Evolutionary conservation across 1,140 invertebrate species (phyloP), one percentile per base, ranked within the genome.

Genomic region (Macrosteles quadrilineatus): DNA sequence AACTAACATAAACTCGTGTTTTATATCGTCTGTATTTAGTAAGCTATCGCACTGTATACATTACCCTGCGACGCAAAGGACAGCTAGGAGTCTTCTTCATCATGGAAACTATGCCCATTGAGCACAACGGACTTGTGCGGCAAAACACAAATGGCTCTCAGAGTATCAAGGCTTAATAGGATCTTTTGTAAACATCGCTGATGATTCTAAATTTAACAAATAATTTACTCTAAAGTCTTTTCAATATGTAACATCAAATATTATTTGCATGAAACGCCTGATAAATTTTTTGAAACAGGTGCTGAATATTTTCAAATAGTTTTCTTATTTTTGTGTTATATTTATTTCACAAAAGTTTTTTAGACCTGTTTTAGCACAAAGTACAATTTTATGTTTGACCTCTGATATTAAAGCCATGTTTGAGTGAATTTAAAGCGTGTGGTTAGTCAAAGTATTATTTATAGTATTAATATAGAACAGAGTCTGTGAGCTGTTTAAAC

Each of bases 141-240:
- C 72, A 72, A 59, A 68, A 72, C 67, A 73, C 53, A 70, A 11
- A 70, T 62, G 32, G 73, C 67, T 73, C 73, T 74, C 70, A 71
- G 69, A 72, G 71, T 74, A 74, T 72, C 71, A 74, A 74, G 73
- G 73, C 71, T 74, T 71, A 68, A 71, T 74, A 74, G 73, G 73
- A 74, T 72, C 73, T 74, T 74, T 74, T 74, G 73, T 74, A 74
- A 68, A 72, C 72, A 74, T 74, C 73, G 72, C 73, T 71, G 62
- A 69, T 72, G 53, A 70, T 66, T 72, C 63, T 71, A 72, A 72
- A 67, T 69, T 53, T 59, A 70, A 68, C 57, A 30, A 59, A 69
- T 21, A 64, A 32, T 57, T 69, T 69, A 55, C 32, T 32, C 31
- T 69, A 53, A 30, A 68, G 67, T 68, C 67, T 68, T 68, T 17